A percentile compares a stretch with the other conserved stretches of the same genome.
Evolutionary conservation across 2,888 invertebrate species (phyloP).

Genomic region (Odiellus spinosus): DNA sequence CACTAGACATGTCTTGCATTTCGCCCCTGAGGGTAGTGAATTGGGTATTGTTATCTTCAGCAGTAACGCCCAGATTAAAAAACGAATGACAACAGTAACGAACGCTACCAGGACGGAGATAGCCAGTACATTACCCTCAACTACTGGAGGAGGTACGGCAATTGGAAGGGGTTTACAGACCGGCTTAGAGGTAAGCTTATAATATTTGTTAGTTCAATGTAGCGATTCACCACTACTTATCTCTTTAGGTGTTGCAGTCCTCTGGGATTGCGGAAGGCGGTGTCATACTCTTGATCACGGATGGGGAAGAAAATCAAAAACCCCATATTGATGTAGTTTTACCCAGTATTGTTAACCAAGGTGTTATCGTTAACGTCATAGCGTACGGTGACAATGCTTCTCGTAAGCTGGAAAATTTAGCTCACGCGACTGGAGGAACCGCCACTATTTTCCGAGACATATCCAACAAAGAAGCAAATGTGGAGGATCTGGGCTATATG

Average conservation of each 20-base stretch:
- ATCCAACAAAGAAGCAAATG: slow-evolving; percentile 10
- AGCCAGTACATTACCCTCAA: slow-evolving; percentile 16
- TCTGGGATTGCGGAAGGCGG: slow-evolving; percentile 12
- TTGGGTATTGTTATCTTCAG: slow-evolving; percentile 28
- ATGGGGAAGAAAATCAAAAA: slow-evolving; percentile 14
- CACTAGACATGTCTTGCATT: slow-evolving; percentile 41
- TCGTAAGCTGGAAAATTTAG: slow-evolving; percentile 19
- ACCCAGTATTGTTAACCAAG: slow-evolving; percentile 18
- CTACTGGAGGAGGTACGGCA: slow-evolving; percentile 21
- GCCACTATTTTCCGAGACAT: slow-evolving; percentile 17
- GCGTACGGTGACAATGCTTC: slow-evolving; percentile 19
- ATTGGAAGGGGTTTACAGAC: slow-evolving; percentile 19
- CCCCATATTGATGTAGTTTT: slow-evolving; percentile 18
- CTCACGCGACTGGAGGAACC: slow-evolving; percentile 15
- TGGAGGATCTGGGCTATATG: neutral
- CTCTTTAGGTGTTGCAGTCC: too few relatives aligned
- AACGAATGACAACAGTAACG: slow-evolving; percentile 16
- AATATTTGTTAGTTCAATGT: too few relatives aligned
- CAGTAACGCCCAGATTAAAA: slow-evolving; percentile 10
- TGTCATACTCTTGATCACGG: slow-evolving; percentile 17
- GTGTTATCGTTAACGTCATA: slow-evolving; percentile 19
- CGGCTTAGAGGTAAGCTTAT: slow-evolving; percentile 8
- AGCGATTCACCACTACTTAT: too few relatives aligned
- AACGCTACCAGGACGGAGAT: slow-evolving; percentile 16
- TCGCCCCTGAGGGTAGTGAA: slow-evolving; percentile 32